phyloP scores from a whole-genome alignment of 2,888 invertebrate genomes.

The Malthinus seriepunctatus region DNA sequence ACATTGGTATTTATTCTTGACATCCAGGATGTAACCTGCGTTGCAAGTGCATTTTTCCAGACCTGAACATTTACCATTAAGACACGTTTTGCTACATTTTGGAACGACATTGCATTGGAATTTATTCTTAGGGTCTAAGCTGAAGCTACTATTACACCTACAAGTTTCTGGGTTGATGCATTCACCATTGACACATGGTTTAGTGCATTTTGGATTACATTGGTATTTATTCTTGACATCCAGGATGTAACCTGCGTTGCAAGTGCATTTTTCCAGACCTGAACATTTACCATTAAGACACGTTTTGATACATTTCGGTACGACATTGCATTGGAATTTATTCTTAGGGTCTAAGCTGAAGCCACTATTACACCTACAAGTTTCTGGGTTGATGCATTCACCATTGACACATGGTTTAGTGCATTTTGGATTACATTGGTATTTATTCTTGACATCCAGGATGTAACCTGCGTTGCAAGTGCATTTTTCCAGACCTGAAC shows the following conservation, averaged over 20 bases:
- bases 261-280: conserved; percentile 49
- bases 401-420: conserved; percentile 33
- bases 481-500: conserved; percentile 32
- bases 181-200: conserved; percentile 43
- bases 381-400: conserved; percentile 26
- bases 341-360: conserved; percentile 44
- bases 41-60: conserved; percentile 55
- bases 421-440: conserved; percentile 34
- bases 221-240: not conserved
- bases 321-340: not conserved
- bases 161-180: conserved; percentile 49
- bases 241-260: conserved; percentile 35
- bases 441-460: conserved; percentile 26
- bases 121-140: conserved; percentile 14
- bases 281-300: conserved; percentile 46
- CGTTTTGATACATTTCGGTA: not conserved
- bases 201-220: conserved; percentile 18
- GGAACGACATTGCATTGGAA: conserved; percentile 27
- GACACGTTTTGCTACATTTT: conserved; percentile 45
- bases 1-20: conserved; percentile 40
- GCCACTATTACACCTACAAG: not conserved
- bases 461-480: conserved; percentile 33
- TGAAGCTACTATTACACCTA: conserved; percentile 58
- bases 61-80: conserved; percentile 49
- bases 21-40: conserved; percentile 58